Base-by-base conservation (phyloP, 1,140 invertebrate species). In the Grapholita molesta region DNA sequence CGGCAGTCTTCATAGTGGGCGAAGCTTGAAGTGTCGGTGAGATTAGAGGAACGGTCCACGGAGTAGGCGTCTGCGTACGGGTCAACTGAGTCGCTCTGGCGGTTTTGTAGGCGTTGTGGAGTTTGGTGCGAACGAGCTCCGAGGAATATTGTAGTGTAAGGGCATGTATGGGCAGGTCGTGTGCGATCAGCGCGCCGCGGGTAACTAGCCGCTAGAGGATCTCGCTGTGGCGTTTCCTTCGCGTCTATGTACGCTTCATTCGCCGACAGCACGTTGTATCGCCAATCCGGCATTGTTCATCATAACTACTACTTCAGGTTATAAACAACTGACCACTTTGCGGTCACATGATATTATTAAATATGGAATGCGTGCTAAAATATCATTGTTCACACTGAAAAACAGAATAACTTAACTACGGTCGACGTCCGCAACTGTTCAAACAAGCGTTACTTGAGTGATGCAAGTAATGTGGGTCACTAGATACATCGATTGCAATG, bases 261-360 rank as follows among this genome's bases (percentile, higher is more conserved):
- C 76, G 91, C 91, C 70, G 90, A 92, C 76, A 92, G 82, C 74
- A 92, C 89, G 82, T 92, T 92, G 84, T 92, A 90, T 72, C 92
- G 86, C 92, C 92, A 92, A 81, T 92, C 90, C 55, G 92, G 90
- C 92, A 92, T 92, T 67, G 75, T 80, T 76, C 75, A 77, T 75
- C 80, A 88, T 80, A 86, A 89, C 86, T 83, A 64, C 70, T 42
- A 66, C 70, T 42, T 28, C 23, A 38, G n/a, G 12, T 33, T 12
- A n/a, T 33, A 24, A 30, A 24, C 30, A 24, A 21, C 42, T 55
- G 66, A 75, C 72, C 72, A 82, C 77, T 69, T 70, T 71, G 70
- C 68, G 55, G 65, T 74, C 72, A 73, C 69, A 72, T 53, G 25
- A 21, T 65, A 32, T 53, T n/a, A 48, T 30, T 64, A 28, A 33